Evolutionary conservation across 2,113 vertebrate genomes (phyloP).

Genomic region (Apodemus sylvaticus): DNA sequence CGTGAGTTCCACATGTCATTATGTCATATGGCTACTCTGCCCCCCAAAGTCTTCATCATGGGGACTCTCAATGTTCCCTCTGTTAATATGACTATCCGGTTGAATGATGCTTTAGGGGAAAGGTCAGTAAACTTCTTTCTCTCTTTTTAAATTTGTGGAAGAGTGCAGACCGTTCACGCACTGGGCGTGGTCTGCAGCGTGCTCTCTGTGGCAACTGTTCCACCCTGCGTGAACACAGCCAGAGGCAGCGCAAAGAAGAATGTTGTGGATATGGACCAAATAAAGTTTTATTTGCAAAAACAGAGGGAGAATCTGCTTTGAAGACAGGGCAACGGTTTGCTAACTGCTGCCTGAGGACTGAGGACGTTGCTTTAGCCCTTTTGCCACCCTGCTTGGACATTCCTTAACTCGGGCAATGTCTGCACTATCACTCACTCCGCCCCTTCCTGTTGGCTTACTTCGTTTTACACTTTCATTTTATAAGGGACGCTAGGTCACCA

Average conservation of each 20-base stretch:
- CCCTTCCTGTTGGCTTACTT: neutral
- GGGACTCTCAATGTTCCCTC: neutral
- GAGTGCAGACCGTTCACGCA: neutral
- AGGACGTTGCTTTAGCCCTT: neutral
- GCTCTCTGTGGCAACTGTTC: neutral
- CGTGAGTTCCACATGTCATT: neutral
- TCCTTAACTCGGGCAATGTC: neutral
- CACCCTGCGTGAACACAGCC: neutral
- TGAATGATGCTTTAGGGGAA: neutral
- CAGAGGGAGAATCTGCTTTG: neutral
- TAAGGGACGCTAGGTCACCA: neutral
- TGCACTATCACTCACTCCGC: neutral
- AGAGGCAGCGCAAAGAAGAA: neutral
- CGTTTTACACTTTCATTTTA: neutral
- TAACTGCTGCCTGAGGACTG: neutral
- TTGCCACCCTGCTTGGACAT: neutral
- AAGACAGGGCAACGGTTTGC: neutral
- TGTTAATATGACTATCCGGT: neutral
- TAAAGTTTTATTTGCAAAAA: constrained; percentile 66
- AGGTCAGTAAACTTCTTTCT: neutral
- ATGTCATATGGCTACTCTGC: neutral
- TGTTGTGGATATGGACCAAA: neutral
- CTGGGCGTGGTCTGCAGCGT: neutral
- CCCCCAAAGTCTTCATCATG: neutral
- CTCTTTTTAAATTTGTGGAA: neutral